Evolutionary conservation across 2,888 invertebrate species (phyloP).

Genomic region (Neoitamus cyanurus): DNA sequence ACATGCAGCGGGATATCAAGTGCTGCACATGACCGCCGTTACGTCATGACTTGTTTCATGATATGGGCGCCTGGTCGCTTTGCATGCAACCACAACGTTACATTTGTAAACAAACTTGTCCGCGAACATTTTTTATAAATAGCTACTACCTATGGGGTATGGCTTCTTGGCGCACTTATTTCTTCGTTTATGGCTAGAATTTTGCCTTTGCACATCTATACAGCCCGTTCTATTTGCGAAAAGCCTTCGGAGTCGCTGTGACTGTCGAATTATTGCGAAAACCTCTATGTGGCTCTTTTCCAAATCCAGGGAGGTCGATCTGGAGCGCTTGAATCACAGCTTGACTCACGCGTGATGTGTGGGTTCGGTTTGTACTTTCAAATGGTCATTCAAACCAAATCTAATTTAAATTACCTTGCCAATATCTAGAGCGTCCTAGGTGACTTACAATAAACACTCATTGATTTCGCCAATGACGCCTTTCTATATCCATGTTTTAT

Average conservation of each 20-base stretch:
- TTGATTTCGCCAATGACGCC: slow-evolving; percentile 5
- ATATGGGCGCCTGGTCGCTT: background rate
- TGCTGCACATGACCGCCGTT: background rate
- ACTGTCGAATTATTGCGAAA: background rate
- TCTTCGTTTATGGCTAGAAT: background rate
- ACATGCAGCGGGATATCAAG: background rate
- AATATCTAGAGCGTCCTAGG: background rate
- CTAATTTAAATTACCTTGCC: slow-evolving; percentile 1
- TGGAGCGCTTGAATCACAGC: background rate
- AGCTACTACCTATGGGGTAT: background rate
- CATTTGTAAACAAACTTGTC: background rate
- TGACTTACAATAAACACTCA: background rate
- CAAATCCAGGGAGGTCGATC: slow-evolving; percentile 5
- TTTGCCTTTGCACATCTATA: background rate
- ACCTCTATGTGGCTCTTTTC: background rate
- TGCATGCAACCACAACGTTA: background rate
- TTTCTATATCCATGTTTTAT: background rate
- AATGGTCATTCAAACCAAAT: slow-evolving; percentile 5
- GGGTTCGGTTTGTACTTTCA: slow-evolving; percentile 1
- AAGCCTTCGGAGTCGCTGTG: background rate
- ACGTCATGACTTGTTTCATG: background rate
- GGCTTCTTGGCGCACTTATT: background rate
- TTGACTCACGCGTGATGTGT: background rate
- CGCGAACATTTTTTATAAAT: background rate
- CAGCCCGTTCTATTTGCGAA: background rate